These are phyloP conservation scores for Clepsis dumicolana DNA, from an alignment of 2,888 invertebrate species.

Conservation along the genomic window DNA sequence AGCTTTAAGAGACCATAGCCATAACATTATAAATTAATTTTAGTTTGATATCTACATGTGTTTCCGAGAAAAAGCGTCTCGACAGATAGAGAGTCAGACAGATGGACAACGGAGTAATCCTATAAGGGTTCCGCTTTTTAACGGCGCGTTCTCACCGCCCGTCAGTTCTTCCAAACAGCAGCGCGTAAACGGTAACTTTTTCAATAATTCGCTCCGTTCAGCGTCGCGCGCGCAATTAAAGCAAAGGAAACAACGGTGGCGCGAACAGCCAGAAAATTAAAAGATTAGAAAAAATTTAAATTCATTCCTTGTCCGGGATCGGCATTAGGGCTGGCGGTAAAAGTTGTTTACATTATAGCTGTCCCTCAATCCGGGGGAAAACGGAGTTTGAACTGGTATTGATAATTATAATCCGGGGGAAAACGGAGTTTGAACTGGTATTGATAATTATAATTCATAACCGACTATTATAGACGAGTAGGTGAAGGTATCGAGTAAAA, in stretches of 20 bases:
- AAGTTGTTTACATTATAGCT: slow-evolving; percentile 37
- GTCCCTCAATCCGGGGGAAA: not conserved
- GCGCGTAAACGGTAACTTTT: slow-evolving; percentile 45
- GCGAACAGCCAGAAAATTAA: slow-evolving; percentile 42
- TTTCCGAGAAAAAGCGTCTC: no score
- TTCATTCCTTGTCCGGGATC: slow-evolving; percentile 39
- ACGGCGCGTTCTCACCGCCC: slow-evolving; percentile 5
- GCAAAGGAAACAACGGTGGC: slow-evolving; percentile 40
- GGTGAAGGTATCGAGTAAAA: no score
- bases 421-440: no score
- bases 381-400: no score
- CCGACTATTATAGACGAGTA: no score
- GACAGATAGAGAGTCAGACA: no score
- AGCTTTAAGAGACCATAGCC: no score
- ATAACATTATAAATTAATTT: no score
- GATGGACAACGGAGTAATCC: not conserved
- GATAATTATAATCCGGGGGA: no score
- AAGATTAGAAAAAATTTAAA: slow-evolving; percentile 42
- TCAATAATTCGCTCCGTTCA: slow-evolving; percentile 46
- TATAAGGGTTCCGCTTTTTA: no score
- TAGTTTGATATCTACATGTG: no score
- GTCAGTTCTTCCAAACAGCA: slow-evolving; percentile 11
- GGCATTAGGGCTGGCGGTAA: slow-evolving; percentile 29
- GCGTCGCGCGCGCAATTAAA: slow-evolving; percentile 45
- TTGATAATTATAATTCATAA: no score